Evolutionary conservation across 2,888 invertebrate genomes (phyloP), one percentile per base, ranked within the genome.

Genomic region (Kryphioiulus occultus): DNA sequence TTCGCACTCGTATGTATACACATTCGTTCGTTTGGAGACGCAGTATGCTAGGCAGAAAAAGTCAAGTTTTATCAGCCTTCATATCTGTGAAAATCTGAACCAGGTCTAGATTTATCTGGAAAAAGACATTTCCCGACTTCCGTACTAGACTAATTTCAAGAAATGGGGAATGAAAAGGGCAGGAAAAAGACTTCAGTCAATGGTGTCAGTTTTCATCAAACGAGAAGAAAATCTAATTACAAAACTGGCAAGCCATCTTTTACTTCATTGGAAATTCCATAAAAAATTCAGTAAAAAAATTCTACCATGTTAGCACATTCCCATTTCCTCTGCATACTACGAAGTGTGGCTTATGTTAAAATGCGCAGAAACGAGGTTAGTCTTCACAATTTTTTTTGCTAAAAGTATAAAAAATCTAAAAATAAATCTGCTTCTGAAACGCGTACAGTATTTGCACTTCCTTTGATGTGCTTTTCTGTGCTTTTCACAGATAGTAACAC

Each of bases 191-290:
- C 59, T 59, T 59, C 59, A n/a, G 59, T 59, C 59, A 59, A 59
- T 59, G 59, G 59, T 59, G 59, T 59, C 59, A 59, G 59, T 59
- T 59, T 59, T 59, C 59, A 59, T 59, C 59, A 59, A 59, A 59
- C n/a, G 9, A 59, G 59, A 59, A 59, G 59, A 59, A 59, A 59
- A 59, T 59, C 59, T 59, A 59, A 59, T 59, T 59, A 59, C 59
- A 59, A 59, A 59, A 59, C 59, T 59, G 59, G 59, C 59, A 59
- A 59, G 59, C 59, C 59, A 59, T 59, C n/a, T 59, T 59, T 59
- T 59, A n/a, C n/a, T 59, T 59, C 59, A 59, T 59, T 59, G 59
- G n/a, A 59, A 59, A 59, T 59, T 59, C 59, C 59, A 59, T 59
- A 59, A 59, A 59, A 59, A 59, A 59, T 59, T 59, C 15, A 59